Conservation (phyloP, 2,888 invertebrate species). For the Aquatica leii region DNA sequence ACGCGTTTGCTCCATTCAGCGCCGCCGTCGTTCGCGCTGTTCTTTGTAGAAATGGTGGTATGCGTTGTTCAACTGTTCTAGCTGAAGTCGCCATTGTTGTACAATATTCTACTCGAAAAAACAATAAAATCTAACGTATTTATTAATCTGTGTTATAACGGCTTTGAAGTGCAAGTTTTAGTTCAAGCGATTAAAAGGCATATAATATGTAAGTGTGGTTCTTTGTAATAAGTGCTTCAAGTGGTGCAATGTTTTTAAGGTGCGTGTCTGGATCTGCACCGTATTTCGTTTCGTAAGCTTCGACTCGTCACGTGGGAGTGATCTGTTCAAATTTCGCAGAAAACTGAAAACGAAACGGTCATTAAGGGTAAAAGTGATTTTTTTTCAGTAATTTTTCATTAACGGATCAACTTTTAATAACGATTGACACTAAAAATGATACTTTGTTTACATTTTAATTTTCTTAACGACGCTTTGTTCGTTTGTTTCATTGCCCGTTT, state of each 20-base stretch:
- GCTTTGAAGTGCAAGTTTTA: slow-evolving; percentile 21
- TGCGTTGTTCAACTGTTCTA: slow-evolving; percentile 59
- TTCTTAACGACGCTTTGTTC: slow-evolving; percentile 32
- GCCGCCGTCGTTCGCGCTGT: slow-evolving; percentile 50
- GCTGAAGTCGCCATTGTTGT: slow-evolving; percentile 61
- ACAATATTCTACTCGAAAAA: slow-evolving; percentile 52
- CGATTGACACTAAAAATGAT: slow-evolving; percentile 31
- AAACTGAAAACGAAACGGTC: slow-evolving; percentile 18
- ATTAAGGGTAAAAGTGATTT: slow-evolving; percentile 21
- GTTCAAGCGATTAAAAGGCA: slow-evolving; percentile 24
- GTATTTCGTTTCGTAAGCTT: slow-evolving; percentile 56
- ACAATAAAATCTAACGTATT: slow-evolving; percentile 23
- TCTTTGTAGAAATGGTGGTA: slow-evolving; percentile 48
- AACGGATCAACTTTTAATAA: slow-evolving; percentile 19
- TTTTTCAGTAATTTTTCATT: slow-evolving; percentile 22
- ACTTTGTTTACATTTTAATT: slow-evolving; percentile 30
- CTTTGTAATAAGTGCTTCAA: slow-evolving; percentile 52
- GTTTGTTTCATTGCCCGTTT: slow-evolving; percentile 36
- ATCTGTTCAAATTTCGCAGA: slow-evolving; percentile 30
- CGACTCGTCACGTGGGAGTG: slow-evolving; percentile 45
- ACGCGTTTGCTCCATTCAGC: slow-evolving; percentile 56
- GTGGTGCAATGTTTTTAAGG: slow-evolving; percentile 61
- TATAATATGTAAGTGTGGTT: slow-evolving; percentile 42
- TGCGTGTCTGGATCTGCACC: slow-evolving; percentile 54
- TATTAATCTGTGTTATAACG: slow-evolving; percentile 14